Evolutionary conservation across 2,888 invertebrate genomes (phyloP).

Genomic region (Eristalis arbustorum): DNA sequence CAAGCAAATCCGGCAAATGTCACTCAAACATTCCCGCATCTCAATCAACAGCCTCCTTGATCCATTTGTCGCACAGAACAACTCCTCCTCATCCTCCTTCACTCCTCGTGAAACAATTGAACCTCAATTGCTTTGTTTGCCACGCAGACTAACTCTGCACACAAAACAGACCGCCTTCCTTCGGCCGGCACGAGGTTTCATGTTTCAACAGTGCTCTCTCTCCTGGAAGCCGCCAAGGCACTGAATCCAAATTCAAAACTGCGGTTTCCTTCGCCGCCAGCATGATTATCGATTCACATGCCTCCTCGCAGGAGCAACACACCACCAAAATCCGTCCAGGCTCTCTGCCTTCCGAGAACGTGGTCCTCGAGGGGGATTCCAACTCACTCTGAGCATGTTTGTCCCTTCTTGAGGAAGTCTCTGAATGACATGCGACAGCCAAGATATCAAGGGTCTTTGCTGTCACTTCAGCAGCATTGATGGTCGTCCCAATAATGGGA

Average conservation of each 20-base stretch:
- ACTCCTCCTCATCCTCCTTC: neutral
- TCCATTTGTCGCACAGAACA: neutral
- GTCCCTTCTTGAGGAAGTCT: slow-evolving; percentile 51
- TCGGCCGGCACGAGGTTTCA: slow-evolving; percentile 42
- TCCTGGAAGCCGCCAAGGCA: neutral
- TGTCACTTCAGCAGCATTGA: slow-evolving; percentile 53
- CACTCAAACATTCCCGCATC: neutral
- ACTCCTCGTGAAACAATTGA: slow-evolving; percentile 3
- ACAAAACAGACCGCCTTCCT: slow-evolving; percentile 58
- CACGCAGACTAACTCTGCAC: slow-evolving; percentile 38
- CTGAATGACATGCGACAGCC: slow-evolving; percentile 70
- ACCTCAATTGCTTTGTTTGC: slow-evolving; percentile 47
- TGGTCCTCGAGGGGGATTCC: slow-evolving; percentile 29
- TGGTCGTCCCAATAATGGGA: slow-evolving; percentile 54
- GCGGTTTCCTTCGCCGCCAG: slow-evolving; percentile 24
- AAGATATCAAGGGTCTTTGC: slow-evolving; percentile 67
- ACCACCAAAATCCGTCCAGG: slow-evolving; percentile 22
- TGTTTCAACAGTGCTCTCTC: slow-evolving; percentile 27
- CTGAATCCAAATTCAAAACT: slow-evolving; percentile 25
- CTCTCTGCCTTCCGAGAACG: slow-evolving; percentile 34
- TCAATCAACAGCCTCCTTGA: neutral
- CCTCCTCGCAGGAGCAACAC: slow-evolving; percentile 1
- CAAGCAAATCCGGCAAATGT: neutral
- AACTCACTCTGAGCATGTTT: slow-evolving; percentile 18
- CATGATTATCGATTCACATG: slow-evolving; percentile 20